A percentile compares a stretch with the other conserved stretches of the same genome.
phyloP scores from a whole-genome alignment of 1,140 invertebrate genomes.

The Nomia melanderi region DNA sequence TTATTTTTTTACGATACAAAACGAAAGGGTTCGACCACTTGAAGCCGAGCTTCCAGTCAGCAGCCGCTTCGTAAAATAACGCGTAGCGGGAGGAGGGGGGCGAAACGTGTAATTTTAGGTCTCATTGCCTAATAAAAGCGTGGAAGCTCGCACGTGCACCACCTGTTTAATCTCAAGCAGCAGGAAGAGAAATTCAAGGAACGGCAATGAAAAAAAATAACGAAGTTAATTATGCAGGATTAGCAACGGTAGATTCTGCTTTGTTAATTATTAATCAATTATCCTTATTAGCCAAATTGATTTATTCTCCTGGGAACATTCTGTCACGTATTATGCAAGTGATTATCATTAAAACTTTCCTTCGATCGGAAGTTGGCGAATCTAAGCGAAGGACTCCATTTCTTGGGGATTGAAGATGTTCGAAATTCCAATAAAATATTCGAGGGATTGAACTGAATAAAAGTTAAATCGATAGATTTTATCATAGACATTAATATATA shows the following conservation, averaged over 20 bases:
- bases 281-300: not conserved
- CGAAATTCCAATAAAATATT: too few relatives aligned
- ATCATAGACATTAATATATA: too few relatives aligned
- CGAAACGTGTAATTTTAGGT: slow-evolving; percentile 27
- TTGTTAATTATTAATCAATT: not conserved
- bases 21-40: slow-evolving; percentile 22
- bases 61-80: slow-evolving; percentile 12
- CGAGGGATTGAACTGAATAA: too few relatives aligned
- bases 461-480: too few relatives aligned
- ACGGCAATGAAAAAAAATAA: not conserved
- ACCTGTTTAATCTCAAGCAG: slow-evolving; percentile 9
- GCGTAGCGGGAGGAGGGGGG: not conserved
- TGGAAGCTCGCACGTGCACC: not conserved
- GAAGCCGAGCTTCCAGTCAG: slow-evolving; percentile 12
- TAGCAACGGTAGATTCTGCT: not conserved
- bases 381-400: too few relatives aligned
- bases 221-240: slow-evolving; percentile 13
- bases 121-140: slow-evolving; percentile 36
- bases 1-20: slow-evolving; percentile 57
- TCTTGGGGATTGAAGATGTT: too few relatives aligned
- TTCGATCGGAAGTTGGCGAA: not conserved
- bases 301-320: not conserved
- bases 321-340: too few relatives aligned
- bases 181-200: not conserved
- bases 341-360: not conserved